Percentiles rank a stretch among this genome's conserved stretches.
Evolutionary conservation across 2,888 invertebrate species (phyloP).

Genomic region (Melieria crassipennis): DNA sequence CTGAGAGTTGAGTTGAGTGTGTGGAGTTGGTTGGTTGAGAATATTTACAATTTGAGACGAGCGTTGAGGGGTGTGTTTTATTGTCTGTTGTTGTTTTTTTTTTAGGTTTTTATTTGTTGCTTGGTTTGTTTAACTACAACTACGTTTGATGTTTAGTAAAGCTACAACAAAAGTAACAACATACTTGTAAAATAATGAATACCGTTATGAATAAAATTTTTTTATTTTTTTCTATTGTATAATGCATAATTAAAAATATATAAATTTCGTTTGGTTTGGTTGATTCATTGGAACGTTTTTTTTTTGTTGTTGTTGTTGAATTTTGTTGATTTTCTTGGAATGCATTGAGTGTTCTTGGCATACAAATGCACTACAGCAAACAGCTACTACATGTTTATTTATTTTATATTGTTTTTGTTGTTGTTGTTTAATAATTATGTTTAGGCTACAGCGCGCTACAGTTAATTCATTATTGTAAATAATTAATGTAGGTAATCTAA

Average conservation of each 20-base stretch:
- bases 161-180: constrained; percentile 49
- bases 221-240: too few species aligned
- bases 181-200: neutral
- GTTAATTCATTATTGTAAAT: constrained; percentile 35
- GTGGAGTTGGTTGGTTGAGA: constrained; percentile 19
- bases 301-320: neutral
- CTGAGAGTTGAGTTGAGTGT: constrained; percentile 3
- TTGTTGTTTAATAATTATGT: constrained; percentile 27
- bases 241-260: neutral
- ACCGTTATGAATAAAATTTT: too few species aligned
- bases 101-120: constrained; percentile 44
- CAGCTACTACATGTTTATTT: constrained; percentile 2
- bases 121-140: constrained; percentile 20
- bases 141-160: constrained; percentile 51
- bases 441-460: constrained; percentile 44
- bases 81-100: constrained; percentile 27
- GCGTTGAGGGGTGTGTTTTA: constrained; percentile 39
- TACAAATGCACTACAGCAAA: constrained; percentile 41
- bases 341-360: constrained; percentile 42
- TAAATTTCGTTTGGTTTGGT: neutral
- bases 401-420: constrained; percentile 25
- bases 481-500: neutral
- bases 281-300: neutral
- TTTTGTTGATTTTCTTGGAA: constrained; percentile 29
- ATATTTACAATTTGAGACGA: constrained; percentile 56